Conservation (phyloP, 1,140 invertebrate species). For the Drosophila elegans region DNA sequence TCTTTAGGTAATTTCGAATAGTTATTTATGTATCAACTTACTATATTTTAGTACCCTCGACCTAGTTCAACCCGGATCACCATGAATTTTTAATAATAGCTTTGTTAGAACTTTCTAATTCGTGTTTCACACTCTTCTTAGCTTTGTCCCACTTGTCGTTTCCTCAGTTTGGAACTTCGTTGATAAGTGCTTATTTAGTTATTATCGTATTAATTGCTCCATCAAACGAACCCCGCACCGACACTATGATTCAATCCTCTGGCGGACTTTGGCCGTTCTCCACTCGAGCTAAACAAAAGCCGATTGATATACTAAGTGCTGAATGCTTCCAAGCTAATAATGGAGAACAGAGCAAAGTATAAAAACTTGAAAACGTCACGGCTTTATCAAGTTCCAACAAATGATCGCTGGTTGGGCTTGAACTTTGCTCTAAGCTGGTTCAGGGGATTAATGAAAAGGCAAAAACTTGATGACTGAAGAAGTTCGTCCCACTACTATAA, state of each 20-base stretch:
- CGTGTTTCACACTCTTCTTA: not conserved
- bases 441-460: constrained; percentile 7
- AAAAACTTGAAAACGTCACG: constrained; percentile 36
- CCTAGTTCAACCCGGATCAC: not conserved
- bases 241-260: constrained; percentile 47
- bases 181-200: constrained; percentile 53
- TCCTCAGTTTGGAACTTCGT: constrained; percentile 8
- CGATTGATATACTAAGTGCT: constrained; percentile 34
- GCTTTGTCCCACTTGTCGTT: constrained; percentile 4
- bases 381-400: constrained; percentile 40
- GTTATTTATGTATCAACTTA: not conserved
- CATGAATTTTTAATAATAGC: not conserved
- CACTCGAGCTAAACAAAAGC: constrained; percentile 50
- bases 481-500: constrained; percentile 19
- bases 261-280: constrained; percentile 58
- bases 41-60: not conserved
- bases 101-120: constrained; percentile 1
- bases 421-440: constrained; percentile 30
- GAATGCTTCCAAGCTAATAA: constrained; percentile 34
- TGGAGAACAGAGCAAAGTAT: constrained; percentile 35
- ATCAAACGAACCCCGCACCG: constrained; percentile 27
- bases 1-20: not conserved
- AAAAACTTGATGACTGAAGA: constrained; percentile 1
- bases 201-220: constrained; percentile 65
- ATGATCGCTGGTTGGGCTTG: constrained; percentile 14